Conservation (phyloP, 1,140 invertebrate genomes). For the Aleiodes sp. region DNA sequence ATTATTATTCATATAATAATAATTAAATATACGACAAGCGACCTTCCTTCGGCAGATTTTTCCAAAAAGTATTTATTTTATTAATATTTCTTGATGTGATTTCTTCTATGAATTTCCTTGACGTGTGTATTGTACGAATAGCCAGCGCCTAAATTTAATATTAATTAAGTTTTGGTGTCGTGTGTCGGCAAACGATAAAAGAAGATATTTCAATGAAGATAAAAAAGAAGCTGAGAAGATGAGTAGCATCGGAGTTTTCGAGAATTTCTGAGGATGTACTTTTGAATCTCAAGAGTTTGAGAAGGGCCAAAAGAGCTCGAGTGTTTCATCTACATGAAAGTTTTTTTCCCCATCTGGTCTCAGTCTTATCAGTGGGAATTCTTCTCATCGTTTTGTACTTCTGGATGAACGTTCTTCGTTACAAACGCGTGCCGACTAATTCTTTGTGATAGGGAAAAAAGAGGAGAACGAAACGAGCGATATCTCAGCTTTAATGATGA, state of each 20-base stretch:
- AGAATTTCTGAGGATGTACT: not conserved
- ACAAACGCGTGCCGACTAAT: conserved; percentile 17
- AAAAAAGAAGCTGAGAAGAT: too few species aligned
- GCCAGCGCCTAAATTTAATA: too few species aligned
- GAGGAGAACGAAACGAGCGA: not conserved
- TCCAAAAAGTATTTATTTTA: too few species aligned
- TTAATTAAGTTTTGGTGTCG: too few species aligned
- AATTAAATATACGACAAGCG: too few species aligned
- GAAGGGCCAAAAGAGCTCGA: not conserved
- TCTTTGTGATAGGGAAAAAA: not conserved
- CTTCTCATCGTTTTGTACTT: conserved; percentile 17
- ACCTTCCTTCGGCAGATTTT: too few species aligned
- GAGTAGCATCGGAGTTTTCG: not conserved
- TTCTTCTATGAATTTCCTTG: too few species aligned
- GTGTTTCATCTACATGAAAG: not conserved
- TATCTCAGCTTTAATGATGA: not conserved
- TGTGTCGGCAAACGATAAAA: not conserved
- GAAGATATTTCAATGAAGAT: too few species aligned
- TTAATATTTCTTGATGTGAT: too few species aligned
- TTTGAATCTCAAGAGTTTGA: not conserved
- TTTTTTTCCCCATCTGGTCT: conserved; percentile 24
- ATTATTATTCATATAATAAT: too few species aligned
- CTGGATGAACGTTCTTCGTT: not conserved
- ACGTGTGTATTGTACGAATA: too few species aligned
- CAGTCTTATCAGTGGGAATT: conserved; percentile 15